Evolutionary conservation across 1,140 invertebrate species (phyloP).

Genomic region (Magallana angulata): DNA sequence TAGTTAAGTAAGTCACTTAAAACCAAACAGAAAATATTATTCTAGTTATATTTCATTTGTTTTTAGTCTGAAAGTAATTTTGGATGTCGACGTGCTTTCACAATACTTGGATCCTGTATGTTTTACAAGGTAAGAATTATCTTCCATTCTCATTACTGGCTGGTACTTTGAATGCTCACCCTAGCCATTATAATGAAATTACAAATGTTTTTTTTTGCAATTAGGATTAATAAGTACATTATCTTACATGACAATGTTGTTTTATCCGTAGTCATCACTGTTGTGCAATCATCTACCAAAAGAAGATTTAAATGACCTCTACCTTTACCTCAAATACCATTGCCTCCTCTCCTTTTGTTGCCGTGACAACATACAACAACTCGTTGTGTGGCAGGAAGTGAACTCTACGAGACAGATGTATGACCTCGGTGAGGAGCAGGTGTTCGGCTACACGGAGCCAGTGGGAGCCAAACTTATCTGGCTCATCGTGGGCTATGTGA

Average conservation of each 20-base stretch:
- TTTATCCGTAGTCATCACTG: slow-evolving; percentile 70
- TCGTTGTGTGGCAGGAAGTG: slow-evolving; percentile 77
- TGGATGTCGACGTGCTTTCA: slow-evolving; percentile 76
- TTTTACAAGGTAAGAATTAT: slow-evolving; percentile 78
- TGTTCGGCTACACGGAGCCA: slow-evolving; percentile 73
- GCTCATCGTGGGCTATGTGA: slow-evolving; percentile 77
- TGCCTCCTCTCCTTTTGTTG: slow-evolving; percentile 70
- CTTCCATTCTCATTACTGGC: neutral
- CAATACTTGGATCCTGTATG: slow-evolving; percentile 77
- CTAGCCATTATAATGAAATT: no score
- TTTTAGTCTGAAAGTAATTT: slow-evolving; percentile 77
- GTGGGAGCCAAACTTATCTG: slow-evolving; percentile 71
- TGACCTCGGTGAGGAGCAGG: slow-evolving; percentile 53
- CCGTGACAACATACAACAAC: slow-evolving; percentile 68
- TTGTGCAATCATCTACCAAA: slow-evolving; percentile 75
- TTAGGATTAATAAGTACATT: no score
- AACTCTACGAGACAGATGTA: slow-evolving; percentile 68
- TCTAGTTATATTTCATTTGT: neutral
- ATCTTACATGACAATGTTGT: no score
- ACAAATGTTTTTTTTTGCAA: no score
- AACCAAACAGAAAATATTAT: no score
- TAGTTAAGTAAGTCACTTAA: neutral
- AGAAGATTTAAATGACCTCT: slow-evolving; percentile 72
- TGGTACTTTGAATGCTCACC: no score
- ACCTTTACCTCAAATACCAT: slow-evolving; percentile 71